These are phyloP conservation scores for Anthonomus grandis DNA, from an alignment of 1,140 invertebrate genomes.

Conservation along the genomic window DNA sequence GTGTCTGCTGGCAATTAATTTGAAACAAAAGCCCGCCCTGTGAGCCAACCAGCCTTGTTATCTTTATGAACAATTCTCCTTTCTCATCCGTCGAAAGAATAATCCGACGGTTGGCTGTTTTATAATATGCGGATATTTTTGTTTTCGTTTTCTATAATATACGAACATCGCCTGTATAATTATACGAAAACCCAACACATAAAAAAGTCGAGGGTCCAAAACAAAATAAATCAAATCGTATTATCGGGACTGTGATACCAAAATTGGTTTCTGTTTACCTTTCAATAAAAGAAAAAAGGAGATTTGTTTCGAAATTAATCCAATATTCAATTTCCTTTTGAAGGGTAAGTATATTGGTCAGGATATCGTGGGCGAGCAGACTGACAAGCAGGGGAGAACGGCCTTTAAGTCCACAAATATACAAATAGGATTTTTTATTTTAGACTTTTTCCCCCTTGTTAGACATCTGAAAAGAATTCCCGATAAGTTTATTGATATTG, in stretches of 20 bases:
- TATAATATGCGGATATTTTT: too few relatives aligned
- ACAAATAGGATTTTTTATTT: slow-evolving; percentile 32
- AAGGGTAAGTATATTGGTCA: slow-evolving; percentile 30
- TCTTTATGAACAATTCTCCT: slow-evolving; percentile 24
- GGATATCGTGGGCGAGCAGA: slow-evolving; percentile 25
- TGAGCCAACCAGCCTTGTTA: slow-evolving; percentile 26
- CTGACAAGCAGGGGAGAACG: slow-evolving; percentile 26
- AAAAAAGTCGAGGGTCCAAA: not conserved
- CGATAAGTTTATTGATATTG: slow-evolving; percentile 34
- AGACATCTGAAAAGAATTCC: slow-evolving; percentile 29
- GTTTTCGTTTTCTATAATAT: too few relatives aligned
- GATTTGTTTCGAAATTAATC: slow-evolving; percentile 27
- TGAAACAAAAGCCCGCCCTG: slow-evolving; percentile 21
- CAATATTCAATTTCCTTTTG: slow-evolving; percentile 28
- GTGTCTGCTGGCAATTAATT: slow-evolving; percentile 28
- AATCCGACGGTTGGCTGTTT: slow-evolving; percentile 23
- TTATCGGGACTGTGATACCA: slow-evolving; percentile 8
- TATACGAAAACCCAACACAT: too few relatives aligned
- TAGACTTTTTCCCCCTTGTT: slow-evolving; percentile 28
- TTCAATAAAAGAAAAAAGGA: slow-evolving; percentile 22
- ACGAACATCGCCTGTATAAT: too few relatives aligned
- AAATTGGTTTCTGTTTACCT: slow-evolving; percentile 26
- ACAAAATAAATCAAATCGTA: slow-evolving; percentile 16
- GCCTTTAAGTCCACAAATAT: slow-evolving; percentile 27
- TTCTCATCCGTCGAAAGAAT: slow-evolving; percentile 18